Evolutionary conservation across 2,797 vertebrate genomes (phyloP), one percentile per base, ranked within the genome.

Genomic region (Otus scops): DNA sequence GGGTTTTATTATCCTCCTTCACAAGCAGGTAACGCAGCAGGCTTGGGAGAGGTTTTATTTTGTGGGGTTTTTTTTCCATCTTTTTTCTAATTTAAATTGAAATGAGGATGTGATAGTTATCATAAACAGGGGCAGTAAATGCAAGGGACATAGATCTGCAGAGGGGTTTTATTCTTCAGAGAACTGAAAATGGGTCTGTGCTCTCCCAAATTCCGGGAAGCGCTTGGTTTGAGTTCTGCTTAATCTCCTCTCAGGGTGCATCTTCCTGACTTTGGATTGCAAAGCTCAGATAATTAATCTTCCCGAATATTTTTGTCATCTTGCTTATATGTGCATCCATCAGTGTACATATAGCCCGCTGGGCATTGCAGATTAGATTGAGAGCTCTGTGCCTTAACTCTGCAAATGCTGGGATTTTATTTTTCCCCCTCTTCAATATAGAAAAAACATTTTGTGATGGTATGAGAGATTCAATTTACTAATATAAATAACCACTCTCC

Each of bases 81-180:
- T 47, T 71, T 81, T 70, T 51, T 45, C 64, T 80, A 76, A 69
- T 93, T 56, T 57, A 60, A 84, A 82, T 91, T 93, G 74, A 92
- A 92, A 87, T 60, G 77, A 85, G 50, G 26, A 21, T 77, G 26
- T 60, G 71, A 39, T 91, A 56, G 78, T 90, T 88, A 89, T 50
- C 81, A 81, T 86, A 81, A 97, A 70, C 78, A 89, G 32, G 43
- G 28, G 39, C 43, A 60, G 45, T 86, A 83, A 85, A 91, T 59
- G 32, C 69, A 63, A 0, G 0, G 30, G 41, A 27, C 0, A 0
- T 73, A 0, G 1, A 21, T 90, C 27, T 67, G 34, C 1, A 0
- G 39, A 39, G 18, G 20, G 48, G 6, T 77, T 95, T 91, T 56
- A 51, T 69, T 67, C 22, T 60, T 84, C 59, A 38, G 41, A 85